Evolutionary conservation across 2,797 vertebrate genomes (phyloP).

Genomic region (Rhabdophis nuchalis): DNA sequence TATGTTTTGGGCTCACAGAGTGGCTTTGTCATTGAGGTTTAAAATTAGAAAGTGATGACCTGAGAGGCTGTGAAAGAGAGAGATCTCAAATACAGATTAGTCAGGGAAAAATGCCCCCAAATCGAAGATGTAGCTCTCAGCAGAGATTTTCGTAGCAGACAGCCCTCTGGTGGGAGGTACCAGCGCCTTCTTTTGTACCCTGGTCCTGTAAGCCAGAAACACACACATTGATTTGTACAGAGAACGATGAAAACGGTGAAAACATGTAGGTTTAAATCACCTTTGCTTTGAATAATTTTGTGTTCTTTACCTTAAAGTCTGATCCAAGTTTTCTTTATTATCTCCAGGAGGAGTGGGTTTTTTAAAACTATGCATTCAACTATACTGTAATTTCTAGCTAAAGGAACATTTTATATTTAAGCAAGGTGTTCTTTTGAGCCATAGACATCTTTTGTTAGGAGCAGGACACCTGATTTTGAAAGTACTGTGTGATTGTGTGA

Average conservation of each 20-base stretch:
- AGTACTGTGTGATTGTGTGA: not conserved
- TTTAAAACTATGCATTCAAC: not conserved
- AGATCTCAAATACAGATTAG: not conserved
- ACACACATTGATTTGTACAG: not conserved
- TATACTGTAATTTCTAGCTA: not conserved
- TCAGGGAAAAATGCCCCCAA: not conserved
- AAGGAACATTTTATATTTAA: not conserved
- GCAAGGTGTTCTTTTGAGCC: not conserved
- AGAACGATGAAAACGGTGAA: not conserved
- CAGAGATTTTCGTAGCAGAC: not conserved
- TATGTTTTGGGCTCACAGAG: conserved; percentile 26
- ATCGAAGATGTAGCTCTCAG: not conserved
- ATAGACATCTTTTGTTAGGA: not conserved
- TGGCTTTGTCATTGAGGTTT: conserved; percentile 21
- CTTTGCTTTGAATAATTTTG: not conserved
- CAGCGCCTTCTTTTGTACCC: not conserved
- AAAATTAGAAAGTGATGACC: conserved; percentile 32
- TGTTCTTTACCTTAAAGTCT: not conserved
- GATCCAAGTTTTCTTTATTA: not conserved
- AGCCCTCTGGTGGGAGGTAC: not conserved
- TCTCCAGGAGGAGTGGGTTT: not conserved
- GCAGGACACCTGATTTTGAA: not conserved
- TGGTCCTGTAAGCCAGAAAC: not conserved
- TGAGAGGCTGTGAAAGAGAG: conserved; percentile 24
- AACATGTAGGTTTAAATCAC: not conserved